Evolutionary conservation across 2,797 vertebrate species (phyloP).

Genomic region (Acipenser transmontanus): DNA sequence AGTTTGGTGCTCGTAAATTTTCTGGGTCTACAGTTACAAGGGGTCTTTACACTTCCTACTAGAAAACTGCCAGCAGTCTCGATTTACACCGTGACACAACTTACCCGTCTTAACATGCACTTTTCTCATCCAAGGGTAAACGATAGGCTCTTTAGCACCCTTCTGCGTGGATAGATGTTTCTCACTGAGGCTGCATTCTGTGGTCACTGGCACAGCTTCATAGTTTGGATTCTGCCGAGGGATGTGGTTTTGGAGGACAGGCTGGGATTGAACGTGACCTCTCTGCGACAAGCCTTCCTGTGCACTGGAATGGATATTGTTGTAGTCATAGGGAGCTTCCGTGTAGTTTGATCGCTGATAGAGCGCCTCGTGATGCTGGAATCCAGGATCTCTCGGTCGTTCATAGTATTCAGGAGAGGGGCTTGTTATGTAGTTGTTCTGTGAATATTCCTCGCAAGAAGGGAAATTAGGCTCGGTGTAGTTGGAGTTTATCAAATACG

Average conservation of each 20-base stretch:
- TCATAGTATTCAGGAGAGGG: constrained; percentile 73
- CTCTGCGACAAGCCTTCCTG: constrained; percentile 64
- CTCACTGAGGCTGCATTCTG: constrained; percentile 65
- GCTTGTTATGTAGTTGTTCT: constrained; percentile 78
- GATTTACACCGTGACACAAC: constrained; percentile 62
- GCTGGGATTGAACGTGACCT: constrained; percentile 61
- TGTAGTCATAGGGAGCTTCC: constrained; percentile 72
- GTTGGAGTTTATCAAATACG: constrained; percentile 99
- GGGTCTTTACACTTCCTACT: constrained; percentile 49
- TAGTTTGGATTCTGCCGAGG: constrained; percentile 61
- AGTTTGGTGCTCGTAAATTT: constrained; percentile 93
- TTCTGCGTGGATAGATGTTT: constrained; percentile 61
- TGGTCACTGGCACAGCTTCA: constrained; percentile 63
- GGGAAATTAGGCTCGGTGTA: constrained; percentile 97
- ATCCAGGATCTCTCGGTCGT: constrained; percentile 76
- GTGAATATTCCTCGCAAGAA: constrained; percentile 93
- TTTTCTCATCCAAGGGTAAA: constrained; percentile 99
- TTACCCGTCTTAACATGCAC: constrained; percentile 91
- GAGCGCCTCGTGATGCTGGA: constrained; percentile 73
- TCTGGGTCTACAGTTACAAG: constrained; percentile 74
- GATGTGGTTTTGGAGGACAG: constrained; percentile 60
- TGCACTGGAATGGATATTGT: constrained; percentile 53
- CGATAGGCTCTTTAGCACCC: constrained; percentile 82
- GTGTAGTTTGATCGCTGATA: constrained; percentile 78
- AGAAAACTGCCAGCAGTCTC: constrained; percentile 43